phyloP scores from a whole-genome alignment of 1,140 invertebrate species.

The Piezodorus guildinii region DNA sequence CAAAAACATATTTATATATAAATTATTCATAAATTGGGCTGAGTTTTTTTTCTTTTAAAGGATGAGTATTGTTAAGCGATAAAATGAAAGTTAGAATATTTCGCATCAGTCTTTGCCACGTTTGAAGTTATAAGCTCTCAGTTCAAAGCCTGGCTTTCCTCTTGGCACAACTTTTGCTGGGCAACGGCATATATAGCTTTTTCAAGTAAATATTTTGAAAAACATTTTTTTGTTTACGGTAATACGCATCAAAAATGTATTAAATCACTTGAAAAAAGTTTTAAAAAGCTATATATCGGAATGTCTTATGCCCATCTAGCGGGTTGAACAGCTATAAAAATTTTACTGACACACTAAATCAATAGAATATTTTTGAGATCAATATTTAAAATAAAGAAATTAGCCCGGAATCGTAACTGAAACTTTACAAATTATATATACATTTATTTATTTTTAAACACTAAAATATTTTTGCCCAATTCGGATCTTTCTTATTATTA shows the following conservation, averaged over 20 bases:
- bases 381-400: not conserved
- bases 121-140: slow-evolving; percentile 2
- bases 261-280: too few species aligned
- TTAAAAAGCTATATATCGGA: too few species aligned
- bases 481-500: not conserved
- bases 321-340: not conserved
- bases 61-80: not conserved
- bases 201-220: too few species aligned
- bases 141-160: not conserved
- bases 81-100: not conserved
- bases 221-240: too few species aligned
- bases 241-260: too few species aligned
- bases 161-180: not conserved
- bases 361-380: not conserved
- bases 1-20: slow-evolving; percentile 1
- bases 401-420: not conserved
- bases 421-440: not conserved
- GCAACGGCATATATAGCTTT: not conserved
- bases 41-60: not conserved
- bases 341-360: not conserved
- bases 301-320: not conserved
- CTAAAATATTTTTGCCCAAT: not conserved
- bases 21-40: not conserved
- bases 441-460: not conserved
- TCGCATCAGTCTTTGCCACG: not conserved